These are phyloP conservation scores for Paratilapia polleni DNA, from an alignment of 2,113 vertebrate genomes.

Conservation along the genomic window DNA sequence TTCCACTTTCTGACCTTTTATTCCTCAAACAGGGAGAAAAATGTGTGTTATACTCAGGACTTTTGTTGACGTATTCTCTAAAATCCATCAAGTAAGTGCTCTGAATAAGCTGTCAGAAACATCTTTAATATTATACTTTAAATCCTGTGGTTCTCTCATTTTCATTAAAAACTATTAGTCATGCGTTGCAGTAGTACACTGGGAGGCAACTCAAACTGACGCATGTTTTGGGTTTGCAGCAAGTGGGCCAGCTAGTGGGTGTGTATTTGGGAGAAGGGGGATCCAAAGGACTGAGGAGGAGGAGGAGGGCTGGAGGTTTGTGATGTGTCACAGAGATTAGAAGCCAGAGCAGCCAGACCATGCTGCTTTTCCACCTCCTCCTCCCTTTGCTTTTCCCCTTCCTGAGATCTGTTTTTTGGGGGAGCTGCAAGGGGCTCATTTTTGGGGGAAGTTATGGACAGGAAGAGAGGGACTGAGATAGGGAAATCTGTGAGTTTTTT, in stretches of 20 bases:
- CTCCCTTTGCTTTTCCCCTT: constrained; percentile 13
- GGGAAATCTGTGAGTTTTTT: constrained; percentile 20
- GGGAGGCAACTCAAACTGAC: constrained; percentile 18
- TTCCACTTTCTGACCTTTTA: background rate
- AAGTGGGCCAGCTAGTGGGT: constrained; percentile 7
- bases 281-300: background rate
- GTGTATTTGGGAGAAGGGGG: background rate
- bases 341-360: constrained; percentile 45
- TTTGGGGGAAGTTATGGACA: constrained; percentile 31
- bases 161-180: background rate
- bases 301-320: constrained; percentile 33
- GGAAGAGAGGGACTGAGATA: constrained; percentile 43
- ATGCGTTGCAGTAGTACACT: constrained; percentile 7
- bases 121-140: background rate
- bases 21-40: background rate
- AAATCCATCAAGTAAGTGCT: background rate
- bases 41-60: background rate
- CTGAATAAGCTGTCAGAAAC: background rate
- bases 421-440: constrained; percentile 38
- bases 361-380: constrained; percentile 43
- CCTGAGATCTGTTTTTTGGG: constrained; percentile 56
- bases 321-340: constrained; percentile 62
- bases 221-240: constrained; percentile 25
- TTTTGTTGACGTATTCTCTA: background rate
- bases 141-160: background rate